Evolutionary conservation across 1,140 invertebrate species (phyloP).

Genomic region (Sarcophaga bullata): DNA sequence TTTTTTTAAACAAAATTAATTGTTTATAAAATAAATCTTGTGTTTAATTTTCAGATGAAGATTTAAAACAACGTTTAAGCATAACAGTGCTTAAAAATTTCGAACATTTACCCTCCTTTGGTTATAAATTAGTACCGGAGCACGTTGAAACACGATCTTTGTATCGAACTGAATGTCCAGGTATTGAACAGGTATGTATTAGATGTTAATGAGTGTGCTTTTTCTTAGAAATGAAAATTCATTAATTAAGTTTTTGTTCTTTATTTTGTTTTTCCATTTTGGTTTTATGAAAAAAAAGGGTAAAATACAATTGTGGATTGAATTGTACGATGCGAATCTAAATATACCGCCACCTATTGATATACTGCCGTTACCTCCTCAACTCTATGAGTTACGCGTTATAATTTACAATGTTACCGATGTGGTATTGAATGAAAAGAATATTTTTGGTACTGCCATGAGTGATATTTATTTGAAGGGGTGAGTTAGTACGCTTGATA

Average conservation of each 20-base stretch:
- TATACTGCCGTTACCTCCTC: constrained; percentile 79
- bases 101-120: constrained; percentile 78
- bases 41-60: constrained; percentile 60
- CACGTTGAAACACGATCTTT: constrained; percentile 88
- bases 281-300: constrained; percentile 69
- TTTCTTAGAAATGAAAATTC: neutral
- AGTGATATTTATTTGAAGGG: constrained; percentile 89
- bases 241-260: constrained; percentile 13
- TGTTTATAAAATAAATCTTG: neutral
- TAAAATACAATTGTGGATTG: constrained; percentile 90
- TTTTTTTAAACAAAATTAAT: neutral
- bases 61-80: constrained; percentile 74
- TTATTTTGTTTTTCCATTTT: neutral
- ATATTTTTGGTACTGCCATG: constrained; percentile 83
- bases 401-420: constrained; percentile 85
- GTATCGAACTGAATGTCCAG: constrained; percentile 79
- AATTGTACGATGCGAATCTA: constrained; percentile 79
- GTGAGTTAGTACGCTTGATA: constrained; percentile 67
- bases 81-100: constrained; percentile 77
- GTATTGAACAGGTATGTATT: constrained; percentile 81
- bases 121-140: constrained; percentile 84
- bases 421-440: constrained; percentile 79
- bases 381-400: constrained; percentile 83
- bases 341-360: constrained; percentile 75
- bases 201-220: neutral